Percentiles rank a stretch among this genome's conserved stretches.
phyloP scores from a whole-genome alignment of 2,888 invertebrate genomes.

The Leucania comma region DNA sequence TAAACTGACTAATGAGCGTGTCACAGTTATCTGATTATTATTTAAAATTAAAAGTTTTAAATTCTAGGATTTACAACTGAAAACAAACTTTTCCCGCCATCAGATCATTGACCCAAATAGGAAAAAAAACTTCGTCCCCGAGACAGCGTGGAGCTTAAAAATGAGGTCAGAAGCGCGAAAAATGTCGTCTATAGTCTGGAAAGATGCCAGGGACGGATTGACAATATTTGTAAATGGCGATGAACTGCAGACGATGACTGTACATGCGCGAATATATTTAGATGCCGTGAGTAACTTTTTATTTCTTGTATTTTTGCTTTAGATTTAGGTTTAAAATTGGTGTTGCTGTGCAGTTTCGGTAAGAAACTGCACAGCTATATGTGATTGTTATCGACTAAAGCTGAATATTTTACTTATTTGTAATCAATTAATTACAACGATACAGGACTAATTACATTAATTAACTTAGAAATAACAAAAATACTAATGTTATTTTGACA shows the following conservation, averaged over 20 bases:
- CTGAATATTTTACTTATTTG: neutral
- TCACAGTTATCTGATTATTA: neutral
- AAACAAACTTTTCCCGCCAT: conserved; percentile 29
- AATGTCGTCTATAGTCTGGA: conserved; percentile 80
- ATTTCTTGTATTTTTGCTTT: conserved; percentile 44
- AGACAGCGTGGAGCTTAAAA: conserved; percentile 82
- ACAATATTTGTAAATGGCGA: conserved; percentile 78
- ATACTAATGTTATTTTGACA: too few species aligned
- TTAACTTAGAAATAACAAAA: too few species aligned
- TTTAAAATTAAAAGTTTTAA: too few species aligned
- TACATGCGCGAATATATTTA: conserved; percentile 65
- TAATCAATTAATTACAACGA: too few species aligned
- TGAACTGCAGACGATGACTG: conserved; percentile 73
- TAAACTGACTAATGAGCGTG: conserved; percentile 21
- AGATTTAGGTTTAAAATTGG: conserved; percentile 16
- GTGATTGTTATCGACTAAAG: neutral
- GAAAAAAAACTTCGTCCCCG: conserved; percentile 58
- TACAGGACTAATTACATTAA: too few species aligned
- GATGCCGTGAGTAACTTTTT: conserved; percentile 60
- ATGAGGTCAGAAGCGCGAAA: conserved; percentile 82
- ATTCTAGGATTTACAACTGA: neutral
- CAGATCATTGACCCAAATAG: conserved; percentile 67
- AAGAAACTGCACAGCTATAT: too few species aligned
- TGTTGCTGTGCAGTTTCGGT: conserved; percentile 27
- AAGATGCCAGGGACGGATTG: conserved; percentile 73